A percentile compares a stretch with the other conserved stretches of the same genome.
Conservation (phyloP, 2,888 invertebrate species). For the Mantis religiosa region DNA sequence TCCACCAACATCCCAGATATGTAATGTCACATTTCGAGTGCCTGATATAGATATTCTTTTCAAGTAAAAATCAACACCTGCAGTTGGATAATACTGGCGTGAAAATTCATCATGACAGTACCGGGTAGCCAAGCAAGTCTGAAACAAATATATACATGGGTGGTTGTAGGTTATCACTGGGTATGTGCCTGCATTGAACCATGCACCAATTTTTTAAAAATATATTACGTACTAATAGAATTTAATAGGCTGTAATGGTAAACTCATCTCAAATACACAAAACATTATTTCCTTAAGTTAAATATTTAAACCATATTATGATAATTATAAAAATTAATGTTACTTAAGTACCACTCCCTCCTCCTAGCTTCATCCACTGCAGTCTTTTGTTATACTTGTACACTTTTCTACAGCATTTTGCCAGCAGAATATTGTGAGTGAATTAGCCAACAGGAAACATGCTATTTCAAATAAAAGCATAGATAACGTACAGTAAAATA, state of each 20-base stretch:
- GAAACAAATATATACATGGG: constrained; percentile 28
- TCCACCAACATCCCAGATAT: constrained; percentile 84
- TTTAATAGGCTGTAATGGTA: background rate
- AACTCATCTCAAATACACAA: background rate
- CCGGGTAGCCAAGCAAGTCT: constrained; percentile 61
- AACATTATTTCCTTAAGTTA: constrained; percentile 30
- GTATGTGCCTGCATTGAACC: background rate
- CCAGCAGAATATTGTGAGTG: too few relatives aligned
- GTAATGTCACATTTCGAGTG: constrained; percentile 59
- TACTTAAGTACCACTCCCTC: too few relatives aligned
- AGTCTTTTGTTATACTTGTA: too few relatives aligned
- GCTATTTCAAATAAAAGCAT: too few relatives aligned
- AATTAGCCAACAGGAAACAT: too few relatives aligned
- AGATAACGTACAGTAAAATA: too few relatives aligned
- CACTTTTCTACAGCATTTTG: too few relatives aligned
- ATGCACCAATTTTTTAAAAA: background rate
- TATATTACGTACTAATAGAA: too few relatives aligned
- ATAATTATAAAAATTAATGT: too few relatives aligned
- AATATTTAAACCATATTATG: too few relatives aligned
- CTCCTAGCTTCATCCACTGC: too few relatives aligned
- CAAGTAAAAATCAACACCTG: constrained; percentile 69
- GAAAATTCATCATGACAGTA: constrained; percentile 65
- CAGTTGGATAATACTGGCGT: constrained; percentile 58
- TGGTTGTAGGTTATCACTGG: background rate
- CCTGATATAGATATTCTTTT: constrained; percentile 59